Evolutionary conservation across 2,888 invertebrate species (phyloP).

Genomic region (Mesorhabditis sp.): DNA sequence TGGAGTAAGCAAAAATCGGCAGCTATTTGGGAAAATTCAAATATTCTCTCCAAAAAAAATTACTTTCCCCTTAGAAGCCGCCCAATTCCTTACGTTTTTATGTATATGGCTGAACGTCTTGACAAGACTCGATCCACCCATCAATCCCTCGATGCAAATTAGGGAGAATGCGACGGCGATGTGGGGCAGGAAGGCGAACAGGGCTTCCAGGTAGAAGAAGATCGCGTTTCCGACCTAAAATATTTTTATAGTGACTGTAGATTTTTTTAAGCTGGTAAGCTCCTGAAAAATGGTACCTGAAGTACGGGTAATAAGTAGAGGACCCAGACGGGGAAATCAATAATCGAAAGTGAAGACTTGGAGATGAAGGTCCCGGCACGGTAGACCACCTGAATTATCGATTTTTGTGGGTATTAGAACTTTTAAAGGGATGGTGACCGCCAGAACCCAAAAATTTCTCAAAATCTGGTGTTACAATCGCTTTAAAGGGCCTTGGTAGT

Average conservation of each 20-base stretch:
- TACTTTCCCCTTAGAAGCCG: background rate
- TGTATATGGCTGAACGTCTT: background rate
- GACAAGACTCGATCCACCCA: constrained; percentile 3
- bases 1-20: no score
- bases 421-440: no score
- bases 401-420: no score
- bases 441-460: no score
- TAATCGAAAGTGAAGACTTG: background rate
- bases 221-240: constrained; percentile 2
- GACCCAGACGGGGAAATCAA: constrained; percentile 1
- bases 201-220: constrained; percentile 4
- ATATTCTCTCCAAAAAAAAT: background rate
- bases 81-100: background rate
- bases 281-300: background rate
- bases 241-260: background rate
- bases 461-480: no score
- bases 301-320: constrained; percentile 4
- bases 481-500: no score
- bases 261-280: no score
- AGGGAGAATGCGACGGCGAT: background rate
- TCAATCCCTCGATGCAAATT: background rate
- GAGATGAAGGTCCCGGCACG: constrained; percentile 1
- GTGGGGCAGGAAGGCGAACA: background rate
- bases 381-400: background rate
- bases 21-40: no score